Evolutionary conservation across 1,140 invertebrate species (phyloP).

Genomic region (Drosophila yakuba): DNA sequence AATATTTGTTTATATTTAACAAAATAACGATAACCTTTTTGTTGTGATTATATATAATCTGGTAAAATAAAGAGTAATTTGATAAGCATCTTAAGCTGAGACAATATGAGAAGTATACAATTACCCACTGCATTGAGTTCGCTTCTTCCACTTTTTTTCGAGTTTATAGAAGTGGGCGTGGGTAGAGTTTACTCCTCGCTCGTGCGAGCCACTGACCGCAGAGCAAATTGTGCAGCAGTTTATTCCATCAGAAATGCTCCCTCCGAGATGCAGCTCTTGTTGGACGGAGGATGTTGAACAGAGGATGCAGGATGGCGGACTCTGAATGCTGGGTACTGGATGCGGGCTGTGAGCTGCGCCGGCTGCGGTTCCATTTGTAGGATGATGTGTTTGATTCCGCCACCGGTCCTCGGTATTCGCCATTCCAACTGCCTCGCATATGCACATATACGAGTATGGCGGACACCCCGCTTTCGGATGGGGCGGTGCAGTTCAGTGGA

Average conservation of each 20-base stretch:
- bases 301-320: slow-evolving; percentile 3
- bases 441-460: slow-evolving; percentile 9
- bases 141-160: background rate
- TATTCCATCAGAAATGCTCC: slow-evolving; percentile 54
- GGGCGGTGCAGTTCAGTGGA: slow-evolving; percentile 19
- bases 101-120: too few species aligned
- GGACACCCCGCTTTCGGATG: slow-evolving; percentile 1
- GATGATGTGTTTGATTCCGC: slow-evolving; percentile 33
- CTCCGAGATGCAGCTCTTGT: slow-evolving; percentile 25
- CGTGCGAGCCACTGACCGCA: slow-evolving; percentile 47
- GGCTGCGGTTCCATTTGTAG: slow-evolving; percentile 30
- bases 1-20: too few species aligned
- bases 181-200: slow-evolving; percentile 12
- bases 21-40: too few species aligned
- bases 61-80: too few species aligned
- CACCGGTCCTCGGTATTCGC: slow-evolving; percentile 12
- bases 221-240: slow-evolving; percentile 59
- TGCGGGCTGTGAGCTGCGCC: slow-evolving; percentile 12
- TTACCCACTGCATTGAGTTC: background rate
- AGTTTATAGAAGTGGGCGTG: background rate
- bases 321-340: slow-evolving; percentile 11
- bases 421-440: slow-evolving; percentile 49
- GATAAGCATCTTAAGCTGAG: too few species aligned
- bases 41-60: too few species aligned
- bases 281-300: slow-evolving; percentile 2